phyloP scores from a whole-genome alignment of 2,888 invertebrate species.

The Drosophila pegasa region DNA sequence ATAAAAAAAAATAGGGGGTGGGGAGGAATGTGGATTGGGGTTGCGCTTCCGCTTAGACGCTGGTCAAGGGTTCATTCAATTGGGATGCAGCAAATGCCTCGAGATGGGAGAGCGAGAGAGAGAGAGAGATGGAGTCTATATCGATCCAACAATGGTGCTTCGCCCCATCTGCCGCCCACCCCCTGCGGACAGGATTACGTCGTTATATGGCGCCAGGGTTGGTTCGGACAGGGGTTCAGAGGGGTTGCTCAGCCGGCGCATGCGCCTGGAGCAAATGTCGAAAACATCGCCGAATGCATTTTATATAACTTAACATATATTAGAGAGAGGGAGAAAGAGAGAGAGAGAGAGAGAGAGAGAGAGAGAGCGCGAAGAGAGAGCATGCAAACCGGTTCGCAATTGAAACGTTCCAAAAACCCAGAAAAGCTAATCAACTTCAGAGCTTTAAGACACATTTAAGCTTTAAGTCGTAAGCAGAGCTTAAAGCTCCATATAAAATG shows the following conservation, averaged over 20 bases:
- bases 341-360: background rate
- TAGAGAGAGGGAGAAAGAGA: background rate
- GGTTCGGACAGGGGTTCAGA: conserved; percentile 26
- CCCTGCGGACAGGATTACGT: conserved; percentile 70
- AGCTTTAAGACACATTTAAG: background rate
- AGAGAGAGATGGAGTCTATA: conserved; percentile 43
- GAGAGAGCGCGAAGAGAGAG: background rate
- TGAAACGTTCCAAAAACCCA: conserved; percentile 5
- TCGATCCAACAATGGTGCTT: conserved; percentile 70
- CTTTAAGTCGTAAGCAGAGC: background rate
- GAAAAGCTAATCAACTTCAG: background rate
- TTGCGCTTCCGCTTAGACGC: conserved; percentile 40
- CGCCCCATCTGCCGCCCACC: background rate
- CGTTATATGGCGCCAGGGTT: conserved; percentile 71
- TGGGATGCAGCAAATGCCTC: conserved; percentile 29
- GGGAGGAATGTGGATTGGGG: conserved; percentile 2
- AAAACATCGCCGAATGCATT: conserved; percentile 59
- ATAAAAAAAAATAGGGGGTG: too few relatives aligned
- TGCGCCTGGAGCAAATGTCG: conserved; percentile 46
- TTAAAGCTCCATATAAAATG: background rate
- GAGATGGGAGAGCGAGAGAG: conserved; percentile 16
- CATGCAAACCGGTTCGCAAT: conserved; percentile 20
- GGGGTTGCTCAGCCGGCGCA: conserved; percentile 41
- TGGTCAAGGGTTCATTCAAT: conserved; percentile 46
- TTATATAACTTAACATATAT: conserved; percentile 50